Percentiles rank a stretch among this genome's conserved stretches.
Conservation (phyloP, 2,113 vertebrate genomes). For the Apistogramma diplotaenia region DNA sequence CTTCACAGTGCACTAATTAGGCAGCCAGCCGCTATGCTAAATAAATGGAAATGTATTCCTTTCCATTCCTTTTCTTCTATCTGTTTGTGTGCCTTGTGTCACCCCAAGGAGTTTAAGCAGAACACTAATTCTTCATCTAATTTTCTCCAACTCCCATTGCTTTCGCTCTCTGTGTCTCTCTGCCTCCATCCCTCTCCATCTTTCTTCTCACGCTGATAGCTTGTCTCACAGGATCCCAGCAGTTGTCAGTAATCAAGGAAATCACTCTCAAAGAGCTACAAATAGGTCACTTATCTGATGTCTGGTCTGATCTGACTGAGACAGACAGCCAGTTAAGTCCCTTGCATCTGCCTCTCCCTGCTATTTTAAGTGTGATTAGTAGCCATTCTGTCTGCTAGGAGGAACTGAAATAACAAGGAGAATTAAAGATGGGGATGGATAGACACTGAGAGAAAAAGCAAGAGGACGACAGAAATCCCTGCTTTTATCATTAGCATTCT, state of each 20-base stretch:
- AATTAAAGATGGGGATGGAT: conserved; percentile 10
- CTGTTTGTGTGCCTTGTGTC: conserved; percentile 37
- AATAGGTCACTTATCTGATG: conserved; percentile 75
- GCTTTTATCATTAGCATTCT: conserved; percentile 73
- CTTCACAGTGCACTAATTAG: conserved; percentile 59
- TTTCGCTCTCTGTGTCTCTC: conserved; percentile 9
- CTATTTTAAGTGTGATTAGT: conserved; percentile 60
- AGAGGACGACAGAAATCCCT: conserved; percentile 31
- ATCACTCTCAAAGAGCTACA: conserved; percentile 71
- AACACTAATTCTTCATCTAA: conserved; percentile 64
- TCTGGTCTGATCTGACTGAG: conserved; percentile 60
- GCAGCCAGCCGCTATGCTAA: conserved; percentile 39
- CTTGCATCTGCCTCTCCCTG: conserved; percentile 32
- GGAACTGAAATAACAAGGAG: conserved; percentile 11
- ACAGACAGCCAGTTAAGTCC: conserved; percentile 56
- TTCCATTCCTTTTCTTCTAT: conserved; percentile 35
- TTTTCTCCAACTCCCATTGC: conserved; percentile 37
- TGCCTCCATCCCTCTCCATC: conserved; percentile 30
- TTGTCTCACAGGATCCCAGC: conserved; percentile 63
- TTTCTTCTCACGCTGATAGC: conserved; percentile 61
- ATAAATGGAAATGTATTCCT: conserved; percentile 60
- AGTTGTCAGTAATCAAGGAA: conserved; percentile 77
- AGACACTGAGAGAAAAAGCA: background rate
- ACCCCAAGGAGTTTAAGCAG: conserved; percentile 52
- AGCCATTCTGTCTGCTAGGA: conserved; percentile 44